phyloP scores from a whole-genome alignment of 2,113 vertebrate genomes.

The Onychorhynchus coronatus region DNA sequence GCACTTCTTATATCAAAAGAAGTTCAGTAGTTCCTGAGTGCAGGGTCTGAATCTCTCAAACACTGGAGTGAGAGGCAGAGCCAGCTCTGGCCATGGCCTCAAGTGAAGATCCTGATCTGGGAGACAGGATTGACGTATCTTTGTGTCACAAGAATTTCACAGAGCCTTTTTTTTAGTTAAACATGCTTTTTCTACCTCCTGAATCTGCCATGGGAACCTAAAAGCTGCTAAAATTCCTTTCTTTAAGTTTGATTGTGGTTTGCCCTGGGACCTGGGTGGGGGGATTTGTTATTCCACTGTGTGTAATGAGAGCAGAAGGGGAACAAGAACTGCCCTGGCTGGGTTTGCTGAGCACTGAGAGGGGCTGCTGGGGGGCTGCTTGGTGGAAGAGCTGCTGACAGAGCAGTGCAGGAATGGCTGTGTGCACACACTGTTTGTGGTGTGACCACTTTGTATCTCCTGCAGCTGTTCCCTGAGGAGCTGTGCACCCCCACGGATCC shows the following conservation, averaged over 20 bases:
- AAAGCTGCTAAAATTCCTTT: background rate
- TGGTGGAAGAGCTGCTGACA: rapidly evolving
- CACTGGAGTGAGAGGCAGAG: background rate
- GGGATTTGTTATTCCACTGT: background rate
- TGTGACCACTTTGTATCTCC: background rate
- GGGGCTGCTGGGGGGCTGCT: background rate
- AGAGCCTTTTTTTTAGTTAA: background rate
- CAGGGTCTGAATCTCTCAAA: background rate
- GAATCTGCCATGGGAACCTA: background rate
- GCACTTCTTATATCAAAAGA: background rate
- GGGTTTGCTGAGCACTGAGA: background rate
- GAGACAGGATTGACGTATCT: background rate
- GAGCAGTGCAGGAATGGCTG: background rate
- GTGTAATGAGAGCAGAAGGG: background rate
- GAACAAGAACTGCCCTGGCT: background rate
- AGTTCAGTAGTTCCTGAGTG: background rate
- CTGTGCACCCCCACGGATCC: slow-evolving; percentile 87
- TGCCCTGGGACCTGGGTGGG: background rate
- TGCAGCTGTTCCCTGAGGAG: slow-evolving; percentile 88
- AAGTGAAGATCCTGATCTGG: background rate
- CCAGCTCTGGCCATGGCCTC: background rate
- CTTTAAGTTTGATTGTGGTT: background rate
- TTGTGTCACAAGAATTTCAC: background rate
- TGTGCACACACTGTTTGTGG: rapidly evolving
- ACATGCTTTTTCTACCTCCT: background rate